phyloP scores from a whole-genome alignment of 2,113 vertebrate genomes.

The Bos taurus region ARS-UCD2.0 NC_037335.1:56281501-56282000 shows the following conservation, averaged over 20 bases:
- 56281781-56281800: not conserved
- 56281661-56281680: not conserved
- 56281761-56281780: not conserved
- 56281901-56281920: not conserved
- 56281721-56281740: not conserved
- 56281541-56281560: not conserved
- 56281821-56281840: not conserved
- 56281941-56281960: not conserved
- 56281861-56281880: not conserved
- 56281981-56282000: not conserved
- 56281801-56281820: not conserved
- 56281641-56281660: not conserved
- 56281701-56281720: not conserved
- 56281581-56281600: not conserved
- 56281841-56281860: not conserved
- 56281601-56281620: not conserved
- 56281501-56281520: not conserved
- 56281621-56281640: not conserved
- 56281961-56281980: not conserved
- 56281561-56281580: not conserved
- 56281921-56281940: not conserved
- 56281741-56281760: not conserved
- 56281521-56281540: not conserved
- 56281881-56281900: not conserved
- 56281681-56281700: not conserved